These are phyloP conservation scores for Megathymus violae DNA, from an alignment of 1,140 invertebrate species.

Conservation along the genomic window DNA sequence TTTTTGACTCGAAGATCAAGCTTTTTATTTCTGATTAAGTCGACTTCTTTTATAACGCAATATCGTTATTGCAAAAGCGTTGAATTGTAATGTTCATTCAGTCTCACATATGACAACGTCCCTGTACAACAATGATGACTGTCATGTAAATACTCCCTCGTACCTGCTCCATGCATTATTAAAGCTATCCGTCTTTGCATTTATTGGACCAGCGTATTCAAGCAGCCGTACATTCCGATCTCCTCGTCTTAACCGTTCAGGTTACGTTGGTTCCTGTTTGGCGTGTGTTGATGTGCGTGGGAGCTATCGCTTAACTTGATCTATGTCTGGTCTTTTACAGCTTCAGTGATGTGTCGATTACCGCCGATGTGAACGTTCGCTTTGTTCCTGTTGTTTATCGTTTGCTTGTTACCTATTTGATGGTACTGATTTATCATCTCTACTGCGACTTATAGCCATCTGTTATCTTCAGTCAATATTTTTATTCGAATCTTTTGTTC, in stretches of 20 bases:
- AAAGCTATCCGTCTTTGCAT: conserved; percentile 18
- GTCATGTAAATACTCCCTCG: conserved; percentile 11
- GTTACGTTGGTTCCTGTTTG: conserved; percentile 7
- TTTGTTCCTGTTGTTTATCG: conserved; percentile 2
- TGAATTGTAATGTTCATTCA: too few relatives aligned
- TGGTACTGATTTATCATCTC: too few relatives aligned
- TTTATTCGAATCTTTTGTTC: too few relatives aligned
- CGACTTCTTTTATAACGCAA: too few relatives aligned
- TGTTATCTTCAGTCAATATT: too few relatives aligned
- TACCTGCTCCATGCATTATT: conserved; percentile 20
- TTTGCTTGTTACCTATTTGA: too few relatives aligned
- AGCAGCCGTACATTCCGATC: neutral
- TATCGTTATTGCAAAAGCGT: too few relatives aligned
- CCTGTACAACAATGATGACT: neutral
- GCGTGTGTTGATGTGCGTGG: conserved; percentile 26
- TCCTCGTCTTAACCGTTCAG: neutral
- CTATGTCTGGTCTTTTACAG: conserved; percentile 18
- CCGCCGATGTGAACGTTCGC: conserved; percentile 3
- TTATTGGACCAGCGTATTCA: conserved; percentile 8
- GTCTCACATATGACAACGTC: too few relatives aligned
- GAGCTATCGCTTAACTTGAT: conserved; percentile 16
- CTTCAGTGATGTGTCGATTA: conserved; percentile 11
- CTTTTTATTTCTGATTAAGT: too few relatives aligned
- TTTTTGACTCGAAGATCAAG: too few relatives aligned
- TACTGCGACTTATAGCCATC: too few relatives aligned